Base-by-base conservation (phyloP, 1,140 invertebrate species). In the Bradynema listronoti region DNA sequence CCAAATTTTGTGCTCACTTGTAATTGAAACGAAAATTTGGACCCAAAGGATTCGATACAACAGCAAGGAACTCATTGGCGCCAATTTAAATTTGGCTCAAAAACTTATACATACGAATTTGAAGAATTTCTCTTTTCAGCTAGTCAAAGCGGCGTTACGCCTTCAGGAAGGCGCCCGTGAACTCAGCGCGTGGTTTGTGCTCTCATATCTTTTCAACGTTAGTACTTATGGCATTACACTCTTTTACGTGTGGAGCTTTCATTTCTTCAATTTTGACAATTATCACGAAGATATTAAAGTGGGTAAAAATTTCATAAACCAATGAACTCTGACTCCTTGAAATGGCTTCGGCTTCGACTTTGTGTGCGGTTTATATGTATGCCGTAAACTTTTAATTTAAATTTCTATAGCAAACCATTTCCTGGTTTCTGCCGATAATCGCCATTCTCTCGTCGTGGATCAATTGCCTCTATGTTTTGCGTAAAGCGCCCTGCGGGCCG, bases 371-470 rank as follows among this genome's bases (percentile, higher is more conserved):
- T 49, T 2, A 2, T n/a, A 2, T 1, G 4, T 49, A n/a, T 14
- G 24, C 14, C n/a, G 2, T 25, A 2, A 49, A 16, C 46, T 52
- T 30, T 29, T 14, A 49, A 53, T 46, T 42, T 41, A 2, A 22
- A 16, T 29, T 0, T 16, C 11, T 53, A 4, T 32, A 65, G 69
- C 24, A 56, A 39, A 68, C 67, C 32, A 39, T 69, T 39, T 47
- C 46, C 22, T 69, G 67, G 67, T 73, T 69, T 32, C 33, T 69
- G 50, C 67, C 67, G 3, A 69, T 69, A 36, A 42, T 69, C 41
- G 70, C 69, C 19, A 69, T 72, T 51, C 32, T 69, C n/a, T 32
- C 63, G 6, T 69, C 67, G 16, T 69, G 67, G 67, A 57, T 69
- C 41, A 66, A 73, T 30, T 69, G 69, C 30, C 43, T 73, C 19